Conservation (phyloP, 2,113 vertebrate genomes). For the Tichodroma muraria region DNA sequence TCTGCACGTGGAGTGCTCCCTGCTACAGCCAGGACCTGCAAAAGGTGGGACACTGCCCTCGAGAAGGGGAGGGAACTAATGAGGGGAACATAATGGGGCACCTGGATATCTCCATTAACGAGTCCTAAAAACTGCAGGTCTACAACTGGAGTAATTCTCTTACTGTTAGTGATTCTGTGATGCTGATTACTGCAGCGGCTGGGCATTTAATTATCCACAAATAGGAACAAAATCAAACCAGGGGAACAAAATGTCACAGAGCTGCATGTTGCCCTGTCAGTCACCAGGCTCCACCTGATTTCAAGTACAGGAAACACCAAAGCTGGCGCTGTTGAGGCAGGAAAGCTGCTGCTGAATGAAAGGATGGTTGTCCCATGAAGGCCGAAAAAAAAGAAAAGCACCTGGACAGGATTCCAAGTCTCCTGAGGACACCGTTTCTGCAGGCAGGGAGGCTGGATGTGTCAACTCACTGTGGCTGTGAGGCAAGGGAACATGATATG, state of each 20-base stretch:
- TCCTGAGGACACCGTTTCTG: accelerated
- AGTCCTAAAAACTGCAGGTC: not conserved
- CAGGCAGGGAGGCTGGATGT: not conserved
- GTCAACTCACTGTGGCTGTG: accelerated
- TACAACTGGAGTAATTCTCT: not conserved
- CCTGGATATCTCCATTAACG: not conserved
- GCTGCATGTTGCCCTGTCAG: not conserved
- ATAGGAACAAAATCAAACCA: not conserved
- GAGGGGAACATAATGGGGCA: not conserved
- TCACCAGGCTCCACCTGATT: not conserved
- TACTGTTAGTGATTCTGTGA: not conserved
- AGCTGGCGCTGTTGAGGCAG: not conserved
- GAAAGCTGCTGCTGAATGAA: not conserved
- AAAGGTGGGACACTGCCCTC: not conserved
- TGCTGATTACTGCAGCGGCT: not conserved
- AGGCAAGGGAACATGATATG: not conserved
- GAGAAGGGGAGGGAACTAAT: not conserved
- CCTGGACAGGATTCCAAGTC: accelerated
- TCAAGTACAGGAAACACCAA: not conserved
- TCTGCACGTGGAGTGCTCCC: not conserved
- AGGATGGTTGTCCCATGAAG: not conserved
- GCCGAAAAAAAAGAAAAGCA: not conserved
- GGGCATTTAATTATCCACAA: not conserved
- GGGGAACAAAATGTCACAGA: not conserved
- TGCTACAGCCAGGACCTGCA: not conserved